Percentiles rank a stretch among this genome's conserved stretches.
Conservation (phyloP, 2,888 invertebrate species). For the Subacronicta megacephala region DNA sequence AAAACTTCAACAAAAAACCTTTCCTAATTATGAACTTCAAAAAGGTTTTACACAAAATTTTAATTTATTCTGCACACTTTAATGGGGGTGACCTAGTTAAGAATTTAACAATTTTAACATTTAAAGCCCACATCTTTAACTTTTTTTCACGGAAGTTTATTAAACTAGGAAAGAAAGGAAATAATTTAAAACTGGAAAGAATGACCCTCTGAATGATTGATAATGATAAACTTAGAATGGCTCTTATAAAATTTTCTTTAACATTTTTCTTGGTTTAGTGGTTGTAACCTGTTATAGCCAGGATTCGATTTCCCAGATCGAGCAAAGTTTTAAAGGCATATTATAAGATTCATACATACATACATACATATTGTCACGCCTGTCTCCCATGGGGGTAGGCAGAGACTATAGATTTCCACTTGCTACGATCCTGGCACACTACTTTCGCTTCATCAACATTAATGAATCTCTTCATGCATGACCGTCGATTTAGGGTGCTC, state of each 20-base stretch:
- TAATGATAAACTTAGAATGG: conserved; percentile 42
- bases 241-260: conserved; percentile 1
- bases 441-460: no score
- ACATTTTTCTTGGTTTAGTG: background rate
- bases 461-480: no score
- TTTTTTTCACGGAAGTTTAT: conserved; percentile 27
- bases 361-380: no score
- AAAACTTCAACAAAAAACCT: conserved; percentile 20
- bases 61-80: conserved; percentile 38
- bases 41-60: conserved; percentile 41
- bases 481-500: no score
- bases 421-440: no score
- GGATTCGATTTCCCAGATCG: no score
- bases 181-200: conserved; percentile 19
- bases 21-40: conserved; percentile 49
- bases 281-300: no score
- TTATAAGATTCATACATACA: no score
- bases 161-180: no score
- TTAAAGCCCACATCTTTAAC: conserved; percentile 44
- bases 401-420: no score
- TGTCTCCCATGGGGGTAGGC: no score
- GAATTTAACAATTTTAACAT: conserved; percentile 45
- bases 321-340: no score
- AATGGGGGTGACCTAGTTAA: conserved; percentile 52
- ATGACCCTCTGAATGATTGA: conserved; percentile 53